Conservation (phyloP, 2,113 vertebrate genomes). For the Sakesphorus luctuosus region DNA sequence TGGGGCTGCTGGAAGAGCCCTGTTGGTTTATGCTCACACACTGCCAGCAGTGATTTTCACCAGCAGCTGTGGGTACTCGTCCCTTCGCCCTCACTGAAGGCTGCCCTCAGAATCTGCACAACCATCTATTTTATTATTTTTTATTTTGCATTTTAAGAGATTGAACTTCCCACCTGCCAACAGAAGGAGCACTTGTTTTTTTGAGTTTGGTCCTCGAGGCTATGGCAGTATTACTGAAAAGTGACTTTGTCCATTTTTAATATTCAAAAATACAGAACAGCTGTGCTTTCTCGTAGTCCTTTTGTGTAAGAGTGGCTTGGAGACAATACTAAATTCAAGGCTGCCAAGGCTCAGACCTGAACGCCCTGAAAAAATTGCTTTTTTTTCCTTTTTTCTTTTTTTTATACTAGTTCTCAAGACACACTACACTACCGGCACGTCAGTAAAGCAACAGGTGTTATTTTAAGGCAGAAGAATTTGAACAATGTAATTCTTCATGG, state of each 20-base stretch:
- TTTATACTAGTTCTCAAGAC: not conserved
- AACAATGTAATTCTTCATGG: not conserved
- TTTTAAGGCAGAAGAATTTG: slow-evolving; percentile 18
- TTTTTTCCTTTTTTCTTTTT: too few relatives aligned
- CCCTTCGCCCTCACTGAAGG: not conserved
- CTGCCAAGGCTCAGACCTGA: not conserved
- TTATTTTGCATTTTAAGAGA: slow-evolving; percentile 14
- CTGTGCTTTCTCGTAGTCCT: not conserved
- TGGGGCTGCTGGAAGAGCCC: not conserved
- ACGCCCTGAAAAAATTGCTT: not conserved
- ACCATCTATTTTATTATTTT: not conserved
- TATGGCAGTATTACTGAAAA: not conserved
- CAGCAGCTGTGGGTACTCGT: slow-evolving; percentile 23
- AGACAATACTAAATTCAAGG: slow-evolving; percentile 33
- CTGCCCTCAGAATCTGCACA: not conserved
- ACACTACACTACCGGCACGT: not conserved
- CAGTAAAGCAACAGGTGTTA: slow-evolving; percentile 22
- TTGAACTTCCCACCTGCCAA: slow-evolving; percentile 47
- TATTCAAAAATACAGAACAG: slow-evolving; percentile 44
- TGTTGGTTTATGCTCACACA: not conserved
- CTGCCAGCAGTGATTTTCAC: slow-evolving; percentile 17
- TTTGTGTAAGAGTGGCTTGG: not conserved
- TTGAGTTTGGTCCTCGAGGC: not conserved
- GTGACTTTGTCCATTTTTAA: slow-evolving; percentile 56
- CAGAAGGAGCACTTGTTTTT: slow-evolving; percentile 46